Base-by-base conservation (phyloP, 2,797 vertebrate species). In the Sebastes trivittatus region DNA sequence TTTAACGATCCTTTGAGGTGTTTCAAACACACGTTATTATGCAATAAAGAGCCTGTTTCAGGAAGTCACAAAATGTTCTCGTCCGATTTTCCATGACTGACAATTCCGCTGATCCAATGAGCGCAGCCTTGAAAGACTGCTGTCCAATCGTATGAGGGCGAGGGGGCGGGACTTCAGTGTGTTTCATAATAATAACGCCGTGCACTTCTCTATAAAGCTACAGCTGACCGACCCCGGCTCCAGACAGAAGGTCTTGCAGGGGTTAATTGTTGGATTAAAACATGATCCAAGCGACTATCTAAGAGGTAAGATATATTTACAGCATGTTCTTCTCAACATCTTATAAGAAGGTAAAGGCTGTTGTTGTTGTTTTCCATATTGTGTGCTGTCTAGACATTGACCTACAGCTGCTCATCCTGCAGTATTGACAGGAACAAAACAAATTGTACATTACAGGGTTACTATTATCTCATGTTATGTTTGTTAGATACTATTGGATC, bases 231-330 rank as follows among this genome's bases (percentile, higher is more conserved):
- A 14, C 0, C 0, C 25, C 3, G 11, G 14, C 36, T 42, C 11
- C 6, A 30, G 42, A 65, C 27, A 49, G 0, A 8, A 9, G 9
- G 9, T 3, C 1, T 25, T 2, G 0, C 1, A 0, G 8, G 38
- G 1, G 5, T n/a, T n/a, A 11, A 18, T 5, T 38, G 5, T 3
- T 0, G 2, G 3, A 30, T 2, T 18, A 11, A 2, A 69, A 11
- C 5, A 78, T 76, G 59, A 79, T 2, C 4, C 1, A 3, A 30
- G 27, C n/a, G 9, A 25, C 14, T 9, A 2, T 81, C 46, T 88
- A 66, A 87, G 85, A 82, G 86, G 92, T 93, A 83, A 14, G 82
- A 73, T 7, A 49, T 62, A 11, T 34, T 14, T 38, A 8, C 1
- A 42, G 8, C 30, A 18, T 55, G n/a, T 11, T 11, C 13, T 72